Conservation (phyloP, 2,113 vertebrate genomes). For the zebrafish (Danio rerio) region GRCz12tu NC_133179.1:3942501-3943000, state of each 20-base stretch:
- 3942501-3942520: too few species aligned
- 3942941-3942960: constrained; percentile 44
- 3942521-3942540: too few species aligned
- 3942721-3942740: background rate
- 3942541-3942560: too few species aligned
- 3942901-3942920: constrained; percentile 45
- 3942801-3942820: background rate
- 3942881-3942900: constrained; percentile 15
- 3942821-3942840: background rate
- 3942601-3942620: too few species aligned
- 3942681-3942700: background rate
- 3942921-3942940: background rate
- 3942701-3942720: background rate
- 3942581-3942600: too few species aligned
- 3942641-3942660: too few species aligned
- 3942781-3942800: background rate
- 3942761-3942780: background rate
- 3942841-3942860: constrained; percentile 4
- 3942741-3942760: background rate
- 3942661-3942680: too few species aligned
- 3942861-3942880: constrained; percentile 24
- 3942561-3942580: too few species aligned
- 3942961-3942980: constrained; percentile 44
- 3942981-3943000: constrained; percentile 44
- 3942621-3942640: too few species aligned